phyloP scores from a whole-genome alignment of 1,140 invertebrate species.

The Monochamus saltuarius region DNA sequence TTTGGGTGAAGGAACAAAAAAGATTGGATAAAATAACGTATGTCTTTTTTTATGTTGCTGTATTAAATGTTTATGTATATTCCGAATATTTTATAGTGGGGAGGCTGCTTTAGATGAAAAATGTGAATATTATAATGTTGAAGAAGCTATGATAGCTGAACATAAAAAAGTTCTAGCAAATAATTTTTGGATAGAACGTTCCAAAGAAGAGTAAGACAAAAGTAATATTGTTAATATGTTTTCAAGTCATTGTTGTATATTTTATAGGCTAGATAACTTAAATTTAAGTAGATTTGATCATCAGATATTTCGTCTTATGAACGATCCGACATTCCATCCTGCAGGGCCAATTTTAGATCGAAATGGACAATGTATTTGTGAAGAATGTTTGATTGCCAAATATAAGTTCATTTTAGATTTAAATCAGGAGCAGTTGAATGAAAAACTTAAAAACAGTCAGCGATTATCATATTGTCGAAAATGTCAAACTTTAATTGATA shows the following conservation, averaged over 20 bases:
- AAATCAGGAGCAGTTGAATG: conserved; percentile 18
- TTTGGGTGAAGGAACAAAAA: conserved; percentile 27
- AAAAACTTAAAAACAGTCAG: conserved; percentile 18
- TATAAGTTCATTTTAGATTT: conserved; percentile 29
- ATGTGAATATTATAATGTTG: conserved; percentile 7
- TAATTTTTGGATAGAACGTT: conserved; percentile 39
- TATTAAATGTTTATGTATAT: conserved; percentile 5
- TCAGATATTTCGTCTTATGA: conserved; percentile 37
- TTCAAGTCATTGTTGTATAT: not conserved
- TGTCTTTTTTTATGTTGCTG: conserved; percentile 6
- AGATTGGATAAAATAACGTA: conserved; percentile 27
- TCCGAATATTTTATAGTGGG: too few species aligned
- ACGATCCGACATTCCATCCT: conserved; percentile 32
- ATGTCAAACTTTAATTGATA: conserved; percentile 28
- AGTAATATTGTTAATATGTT: not conserved
- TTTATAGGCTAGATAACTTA: conserved; percentile 30
- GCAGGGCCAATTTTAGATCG: conserved; percentile 34
- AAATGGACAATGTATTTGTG: conserved; percentile 43
- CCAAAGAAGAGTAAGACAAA: conserved; percentile 31
- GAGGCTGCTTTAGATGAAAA: too few species aligned
- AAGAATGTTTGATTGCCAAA: conserved; percentile 41
- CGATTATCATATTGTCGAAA: conserved; percentile 29
- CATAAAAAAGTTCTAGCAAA: conserved; percentile 34
- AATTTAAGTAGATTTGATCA: conserved; percentile 34
- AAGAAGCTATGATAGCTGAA: conserved; percentile 18